Base-by-base conservation (phyloP, 2,888 invertebrate genomes). In the Tinea pellionella region DNA sequence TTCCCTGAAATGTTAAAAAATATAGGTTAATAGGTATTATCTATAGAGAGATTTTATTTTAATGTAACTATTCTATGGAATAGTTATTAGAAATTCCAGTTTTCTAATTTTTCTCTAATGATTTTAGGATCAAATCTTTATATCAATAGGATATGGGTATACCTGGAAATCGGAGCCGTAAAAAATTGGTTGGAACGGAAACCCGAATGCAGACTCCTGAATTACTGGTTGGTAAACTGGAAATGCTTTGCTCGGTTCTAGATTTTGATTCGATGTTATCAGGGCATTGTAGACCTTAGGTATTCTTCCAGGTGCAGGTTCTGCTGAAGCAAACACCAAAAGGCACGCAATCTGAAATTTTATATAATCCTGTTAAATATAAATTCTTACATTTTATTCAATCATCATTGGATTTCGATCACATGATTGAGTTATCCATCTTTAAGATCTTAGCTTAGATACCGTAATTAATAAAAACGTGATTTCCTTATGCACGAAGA, bases 221-320 rank as follows among this genome's bases (percentile, higher is more conserved):
- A 93, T 75, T 9, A 92, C 90, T 7, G 93, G 93, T 67, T 93
- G 93, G 65, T 93, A 90, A 51, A 93, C 91, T 0, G 94, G 93
- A 73, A 89, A 92, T 0, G 93, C 93, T 62, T 92, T 90, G 67
- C 93, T 94, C 0, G 94, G 92, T 59, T 92, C 90, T 60, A 94
- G 75, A 74, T 93, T 93, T 71, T 93, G 93, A 70, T 93, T 92
- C 4, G 93, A 92, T 2, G 93, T 93, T 71, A 94, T 93, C 61
- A 94, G 88, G 0, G 94, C 93, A 74, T 94, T 94, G 85, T 94
- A 94, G 32, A 94, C 92, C 73, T 92, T 92, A 0, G 94, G 94
- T 0, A 92, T 88, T 63, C 92, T 89, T 29, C 90, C 88, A 0
- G 90, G 85, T 2, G 88, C 86, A 1, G 80, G 77, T 1, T 75